Evolutionary conservation across 2,797 vertebrate genomes (phyloP), one percentile per base, ranked within the genome.

Genomic region (Rhinichthys osculus): DNA sequence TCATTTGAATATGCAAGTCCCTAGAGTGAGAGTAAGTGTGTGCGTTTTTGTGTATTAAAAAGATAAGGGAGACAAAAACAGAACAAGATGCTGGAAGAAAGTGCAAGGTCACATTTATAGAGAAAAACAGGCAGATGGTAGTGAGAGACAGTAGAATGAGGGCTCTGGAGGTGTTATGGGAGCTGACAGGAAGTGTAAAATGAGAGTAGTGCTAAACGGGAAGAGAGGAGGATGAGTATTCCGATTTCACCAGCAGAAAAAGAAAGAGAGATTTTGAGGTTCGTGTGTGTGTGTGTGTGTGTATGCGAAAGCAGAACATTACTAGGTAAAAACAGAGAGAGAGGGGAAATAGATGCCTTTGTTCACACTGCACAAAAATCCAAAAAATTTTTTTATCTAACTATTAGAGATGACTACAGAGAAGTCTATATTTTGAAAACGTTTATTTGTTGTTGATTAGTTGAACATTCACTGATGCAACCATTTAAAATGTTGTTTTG

Each of bases 141-240:
- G 52, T 40, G 67, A 78, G 54, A 87, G 85, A 57, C 38, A 14
- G 66, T 21, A 6, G 40, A 67, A 77, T 23, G n/a, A 44, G 40
- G 40, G 13, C 73, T 78, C 69, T 42, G 57, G 54, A 83, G 47
- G 40, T 35, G n/a, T 33, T 79, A 54, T 54, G 86, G 0, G 89
- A 83, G 69, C 79, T 82, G 70, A 83, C 71, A 89, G 85, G 91
- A 89, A 90, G 89, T 87, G 87, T 91, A 88, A 92, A 91, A 71
- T 30, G 78, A 80, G 59, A 70, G 76, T n/a, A 21, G 27, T 90
- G 89, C 92, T 91, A 86, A 90, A 71, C 30, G 21, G 66, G 69
- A 92, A 92, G 92, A 85, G 72, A 77, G 78, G 57, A 70, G 42
- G 50, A 27, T 19, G 35, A 84, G 35, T 47, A 47, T 80, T 72